phyloP scores from a whole-genome alignment of 2,888 invertebrate species.

The Scotopteryx bipunctaria region DNA sequence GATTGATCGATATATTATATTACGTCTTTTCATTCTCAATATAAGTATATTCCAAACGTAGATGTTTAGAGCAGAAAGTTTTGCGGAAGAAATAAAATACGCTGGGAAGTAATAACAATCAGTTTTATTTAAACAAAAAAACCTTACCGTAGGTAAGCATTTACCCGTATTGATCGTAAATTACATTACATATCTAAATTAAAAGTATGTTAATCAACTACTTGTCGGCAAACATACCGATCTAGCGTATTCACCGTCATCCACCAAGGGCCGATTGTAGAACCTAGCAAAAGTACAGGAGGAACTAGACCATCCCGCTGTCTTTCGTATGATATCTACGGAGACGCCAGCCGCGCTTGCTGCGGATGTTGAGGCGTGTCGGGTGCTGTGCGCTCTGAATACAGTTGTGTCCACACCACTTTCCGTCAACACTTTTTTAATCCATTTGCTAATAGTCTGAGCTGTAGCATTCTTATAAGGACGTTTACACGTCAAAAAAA shows the following conservation, averaged over 20 bases:
- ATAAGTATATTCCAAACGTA: not conserved
- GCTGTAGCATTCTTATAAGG: constrained; percentile 6
- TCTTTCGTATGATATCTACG: constrained; percentile 25
- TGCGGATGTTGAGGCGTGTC: constrained; percentile 21
- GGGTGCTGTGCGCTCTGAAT: constrained; percentile 22
- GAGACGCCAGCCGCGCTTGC: constrained; percentile 23
- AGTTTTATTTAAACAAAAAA: not conserved
- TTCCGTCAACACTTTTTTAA: constrained; percentile 12
- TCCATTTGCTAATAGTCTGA: constrained; percentile 19
- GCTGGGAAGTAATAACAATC: not conserved
- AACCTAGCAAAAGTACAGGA: constrained; percentile 24
- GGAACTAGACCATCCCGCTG: constrained; percentile 28
- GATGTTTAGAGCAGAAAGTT: not conserved
- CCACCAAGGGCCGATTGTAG: not conserved
- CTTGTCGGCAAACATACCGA: not conserved
- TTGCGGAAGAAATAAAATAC: not conserved
- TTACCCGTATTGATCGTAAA: too few species aligned
- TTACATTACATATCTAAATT: not conserved
- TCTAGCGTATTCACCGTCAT: not conserved
- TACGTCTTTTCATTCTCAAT: not conserved
- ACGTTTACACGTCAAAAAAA: constrained; percentile 5
- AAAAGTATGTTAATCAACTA: not conserved
- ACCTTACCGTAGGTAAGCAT: not conserved
- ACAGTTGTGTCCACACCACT: constrained; percentile 14
- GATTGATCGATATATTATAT: constrained; percentile 18